Conservation (phyloP, 2,797 vertebrate species). For the Spinibarbus caldwelli region DNA sequence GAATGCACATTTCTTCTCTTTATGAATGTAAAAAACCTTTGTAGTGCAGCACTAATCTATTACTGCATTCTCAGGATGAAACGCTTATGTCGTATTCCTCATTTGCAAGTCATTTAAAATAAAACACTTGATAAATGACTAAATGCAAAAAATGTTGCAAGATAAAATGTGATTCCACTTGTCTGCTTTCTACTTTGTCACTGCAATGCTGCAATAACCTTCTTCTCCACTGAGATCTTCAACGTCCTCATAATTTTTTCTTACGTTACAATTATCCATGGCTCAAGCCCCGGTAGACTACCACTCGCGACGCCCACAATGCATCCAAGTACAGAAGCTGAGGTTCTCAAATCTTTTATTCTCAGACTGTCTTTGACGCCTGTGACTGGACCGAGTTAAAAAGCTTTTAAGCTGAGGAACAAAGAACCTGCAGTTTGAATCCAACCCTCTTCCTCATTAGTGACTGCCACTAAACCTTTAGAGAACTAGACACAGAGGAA, state of each 20-base stretch:
- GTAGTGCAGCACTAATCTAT: not conserved
- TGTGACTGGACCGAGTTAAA: not conserved
- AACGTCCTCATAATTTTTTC: not conserved
- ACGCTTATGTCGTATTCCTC: not conserved
- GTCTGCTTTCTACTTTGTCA: not conserved
- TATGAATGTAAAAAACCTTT: not conserved
- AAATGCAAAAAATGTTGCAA: not conserved
- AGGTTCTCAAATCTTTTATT: not conserved
- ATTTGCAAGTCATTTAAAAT: not conserved
- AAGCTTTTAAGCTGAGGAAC: conserved; percentile 15
- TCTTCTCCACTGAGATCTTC: not conserved
- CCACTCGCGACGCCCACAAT: not conserved
- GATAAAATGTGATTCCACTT: not conserved
- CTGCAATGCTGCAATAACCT: not conserved
- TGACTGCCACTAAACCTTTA: conserved; percentile 62
- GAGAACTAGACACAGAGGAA: conserved; percentile 38
- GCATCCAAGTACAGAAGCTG: not conserved
- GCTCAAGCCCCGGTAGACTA: not conserved
- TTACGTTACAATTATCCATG: not conserved
- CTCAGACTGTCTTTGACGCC: not conserved
- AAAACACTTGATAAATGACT: not conserved
- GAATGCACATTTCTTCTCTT: not conserved
- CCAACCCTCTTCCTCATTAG: conserved; percentile 45
- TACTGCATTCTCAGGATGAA: not conserved
- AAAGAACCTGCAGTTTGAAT: not conserved